These are phyloP conservation scores for Alca torda DNA, from an alignment of 2,797 vertebrate species.

Conservation along the genomic window DNA sequence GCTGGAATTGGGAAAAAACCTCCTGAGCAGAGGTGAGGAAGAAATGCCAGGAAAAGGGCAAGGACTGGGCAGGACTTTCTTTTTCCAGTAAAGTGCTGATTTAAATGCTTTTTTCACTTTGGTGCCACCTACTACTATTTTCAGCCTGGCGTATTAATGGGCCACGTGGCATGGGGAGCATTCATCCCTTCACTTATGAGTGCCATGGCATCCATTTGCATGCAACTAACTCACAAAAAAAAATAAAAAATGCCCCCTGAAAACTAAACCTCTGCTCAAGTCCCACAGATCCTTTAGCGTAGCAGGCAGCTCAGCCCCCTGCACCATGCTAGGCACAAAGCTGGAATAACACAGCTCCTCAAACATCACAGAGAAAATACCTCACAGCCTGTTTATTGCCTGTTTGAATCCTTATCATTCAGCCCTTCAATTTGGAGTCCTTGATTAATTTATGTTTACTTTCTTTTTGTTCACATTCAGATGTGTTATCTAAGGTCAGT, in stretches of 20 bases:
- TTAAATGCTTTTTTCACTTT: background rate
- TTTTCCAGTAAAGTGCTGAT: background rate
- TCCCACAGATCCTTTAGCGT: background rate
- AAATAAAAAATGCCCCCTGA: background rate
- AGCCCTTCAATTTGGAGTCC: background rate
- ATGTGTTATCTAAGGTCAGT: conserved; percentile 62
- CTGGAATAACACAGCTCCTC: background rate
- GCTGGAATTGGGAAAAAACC: background rate
- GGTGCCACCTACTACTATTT: background rate
- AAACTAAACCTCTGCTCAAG: background rate
- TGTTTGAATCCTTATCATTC: conserved; percentile 42
- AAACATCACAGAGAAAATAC: background rate
- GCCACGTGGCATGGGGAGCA: fast-evolving
- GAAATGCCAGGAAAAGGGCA: background rate
- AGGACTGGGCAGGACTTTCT: background rate
- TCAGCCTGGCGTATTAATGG: background rate
- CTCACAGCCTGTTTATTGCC: conserved; percentile 33
- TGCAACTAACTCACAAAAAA: background rate
- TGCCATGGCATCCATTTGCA: background rate
- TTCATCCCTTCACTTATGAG: background rate
- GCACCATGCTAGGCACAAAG: background rate
- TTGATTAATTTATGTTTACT: conserved; percentile 63
- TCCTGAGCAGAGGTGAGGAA: background rate
- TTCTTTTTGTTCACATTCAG: conserved; percentile 52
- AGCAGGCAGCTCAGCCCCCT: background rate